Evolutionary conservation across 2,888 invertebrate genomes (phyloP).

Genomic region (Caenorhabditis becei): DNA sequence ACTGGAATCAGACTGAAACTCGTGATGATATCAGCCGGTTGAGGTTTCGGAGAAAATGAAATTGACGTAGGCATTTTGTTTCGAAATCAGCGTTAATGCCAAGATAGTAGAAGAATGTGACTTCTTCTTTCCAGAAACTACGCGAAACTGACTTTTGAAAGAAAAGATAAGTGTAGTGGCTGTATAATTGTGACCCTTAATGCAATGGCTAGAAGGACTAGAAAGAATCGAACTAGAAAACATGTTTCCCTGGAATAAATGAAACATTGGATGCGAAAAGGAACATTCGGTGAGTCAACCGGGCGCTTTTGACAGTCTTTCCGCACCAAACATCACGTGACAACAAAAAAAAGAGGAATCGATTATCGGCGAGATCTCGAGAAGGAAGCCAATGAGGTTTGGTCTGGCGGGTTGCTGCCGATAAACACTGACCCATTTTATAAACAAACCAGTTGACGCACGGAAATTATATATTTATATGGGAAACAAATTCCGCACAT

Average conservation of each 20-base stretch:
- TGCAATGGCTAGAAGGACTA: background rate
- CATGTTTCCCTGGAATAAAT: too few relatives aligned
- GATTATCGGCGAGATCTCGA: constrained; percentile 31
- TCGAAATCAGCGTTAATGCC: constrained; percentile 10
- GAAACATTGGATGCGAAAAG: background rate
- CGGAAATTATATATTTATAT: background rate
- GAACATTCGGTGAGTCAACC: background rate
- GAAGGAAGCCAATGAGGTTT: constrained; percentile 21
- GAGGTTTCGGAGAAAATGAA: constrained; percentile 46
- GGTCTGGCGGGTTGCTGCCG: constrained; percentile 7
- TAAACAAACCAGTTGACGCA: constrained; percentile 48
- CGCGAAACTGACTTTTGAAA: too few relatives aligned
- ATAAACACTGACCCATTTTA: constrained; percentile 50
- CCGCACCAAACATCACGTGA: constrained; percentile 33
- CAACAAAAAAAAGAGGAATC: constrained; percentile 5
- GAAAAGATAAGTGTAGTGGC: too few relatives aligned
- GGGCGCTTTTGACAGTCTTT: background rate
- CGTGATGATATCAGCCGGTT: constrained; percentile 2
- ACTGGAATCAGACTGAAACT: constrained; percentile 39
- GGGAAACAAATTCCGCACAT: constrained; percentile 29
- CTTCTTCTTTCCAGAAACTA: background rate
- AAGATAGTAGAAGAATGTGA: background rate
- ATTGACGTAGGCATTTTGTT: constrained; percentile 40
- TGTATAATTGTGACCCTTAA: too few relatives aligned
- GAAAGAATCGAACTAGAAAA: background rate